Evolutionary conservation across 2,888 invertebrate genomes (phyloP), one percentile per base, ranked within the genome.

Genomic region (Ophioninae sp.): DNA sequence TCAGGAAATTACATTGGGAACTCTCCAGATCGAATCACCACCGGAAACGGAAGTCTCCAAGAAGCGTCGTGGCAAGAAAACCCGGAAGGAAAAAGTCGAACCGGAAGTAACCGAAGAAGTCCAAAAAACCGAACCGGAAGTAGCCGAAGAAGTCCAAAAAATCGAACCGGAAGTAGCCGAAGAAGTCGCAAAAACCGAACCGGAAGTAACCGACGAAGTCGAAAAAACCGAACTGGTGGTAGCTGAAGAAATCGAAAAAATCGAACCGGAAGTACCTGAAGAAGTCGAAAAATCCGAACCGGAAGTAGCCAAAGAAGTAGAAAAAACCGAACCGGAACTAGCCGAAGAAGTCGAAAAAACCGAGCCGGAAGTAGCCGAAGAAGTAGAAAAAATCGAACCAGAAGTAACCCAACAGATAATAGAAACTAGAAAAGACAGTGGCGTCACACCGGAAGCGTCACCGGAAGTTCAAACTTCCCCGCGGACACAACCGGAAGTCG

Each of bases 401-500:
- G 85, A n/a, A 17, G 17, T 90, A 76, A 91, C 90, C 20, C 91
- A 91, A 85, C 90, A 90, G 39, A 58, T 73, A 56, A 23, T 88
- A 6, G 90, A 86, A 71, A 90, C 89, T 17, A 86, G 87, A 10
- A 89, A 90, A 10, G 86, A 87, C 7, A 88, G 88, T 71, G 82
- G 86, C 65, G 65, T 78, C 1, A 86, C 86, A 3, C 88, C 89
- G 20, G 87, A 87, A n/a, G 76, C 84, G 39, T 65, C 84, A 9
- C 80, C 85, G 22, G 81, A 85, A 10, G 51, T 83, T 0, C 82
- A 84, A 0, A 85, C 93, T 86, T 93, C 94, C 13, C 91, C 94
- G 30, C 95, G 95, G 91, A 95, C 95, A 2, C 95, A 95, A 13
- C 95, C 95, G 5, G 94, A 94, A 88, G 86, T 88, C 5, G 88